Percentiles rank a stretch among this genome's conserved stretches.
Evolutionary conservation across 2,888 invertebrate genomes (phyloP).

Genomic region (Caenorhabditis sp.): DNA sequence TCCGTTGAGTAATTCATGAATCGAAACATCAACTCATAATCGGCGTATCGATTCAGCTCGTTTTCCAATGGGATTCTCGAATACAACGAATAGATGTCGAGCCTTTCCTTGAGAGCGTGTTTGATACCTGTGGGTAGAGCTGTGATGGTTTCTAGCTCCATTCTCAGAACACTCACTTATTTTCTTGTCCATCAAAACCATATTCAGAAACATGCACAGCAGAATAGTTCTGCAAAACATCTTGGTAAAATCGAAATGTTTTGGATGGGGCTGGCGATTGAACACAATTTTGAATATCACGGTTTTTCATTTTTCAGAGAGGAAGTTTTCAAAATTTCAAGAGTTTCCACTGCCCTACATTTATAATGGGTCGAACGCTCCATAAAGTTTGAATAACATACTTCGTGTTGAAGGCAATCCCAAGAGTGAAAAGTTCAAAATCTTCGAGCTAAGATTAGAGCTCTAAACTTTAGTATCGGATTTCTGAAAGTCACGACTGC

Average conservation of each 20-base stretch:
- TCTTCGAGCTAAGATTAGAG: too few species aligned
- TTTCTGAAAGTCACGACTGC: too few species aligned
- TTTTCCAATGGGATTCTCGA: constrained; percentile 21
- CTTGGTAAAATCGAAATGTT: not conserved
- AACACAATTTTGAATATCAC: not conserved
- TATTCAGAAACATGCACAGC: not conserved
- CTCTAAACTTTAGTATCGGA: too few species aligned
- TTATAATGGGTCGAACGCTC: too few species aligned
- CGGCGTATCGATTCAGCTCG: constrained; percentile 15
- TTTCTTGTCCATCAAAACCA: not conserved
- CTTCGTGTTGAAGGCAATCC: too few species aligned
- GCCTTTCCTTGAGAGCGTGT: constrained; percentile 4
- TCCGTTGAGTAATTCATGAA: not conserved
- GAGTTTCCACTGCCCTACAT: too few species aligned
- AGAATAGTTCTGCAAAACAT: constrained; percentile 1
- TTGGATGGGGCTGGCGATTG: too few species aligned
- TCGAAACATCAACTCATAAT: not conserved
- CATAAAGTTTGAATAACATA: too few species aligned
- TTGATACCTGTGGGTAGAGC: not conserved
- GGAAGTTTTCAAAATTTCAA: too few species aligned
- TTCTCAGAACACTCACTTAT: not conserved
- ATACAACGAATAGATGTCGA: constrained; percentile 26
- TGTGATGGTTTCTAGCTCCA: not conserved
- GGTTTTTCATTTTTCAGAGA: not conserved
- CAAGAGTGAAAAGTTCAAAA: too few species aligned